Evolutionary conservation across 2,797 vertebrate species (phyloP), one percentile per base, ranked within the genome.

Genomic region (Spinus pinus): DNA sequence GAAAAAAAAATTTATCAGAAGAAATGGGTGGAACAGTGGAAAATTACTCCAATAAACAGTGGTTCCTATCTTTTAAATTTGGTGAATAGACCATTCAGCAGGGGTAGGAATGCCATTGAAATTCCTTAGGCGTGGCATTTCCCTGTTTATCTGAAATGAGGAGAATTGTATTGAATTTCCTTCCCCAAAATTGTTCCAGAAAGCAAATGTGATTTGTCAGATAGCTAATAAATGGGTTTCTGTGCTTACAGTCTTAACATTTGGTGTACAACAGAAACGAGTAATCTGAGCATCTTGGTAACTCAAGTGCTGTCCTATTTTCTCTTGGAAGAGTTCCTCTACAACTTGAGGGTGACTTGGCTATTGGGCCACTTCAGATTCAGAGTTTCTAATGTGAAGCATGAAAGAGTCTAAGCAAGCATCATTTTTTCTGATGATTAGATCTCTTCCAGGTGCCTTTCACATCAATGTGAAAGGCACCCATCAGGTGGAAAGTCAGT

Each of bases 101-200:
- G 90, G 72, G 54, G 50, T 23, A 91, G 51, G 73, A 93, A 93
- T 84, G 80, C 77, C 54, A 91, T 58, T 95, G 86, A 91, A 95
- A 88, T 90, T 72, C 86, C 56, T 65, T 86, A 95, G 93, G 92
- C 6, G 86, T 95, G 93, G 88, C 78, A 80, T 92, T 96, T 96
- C 90, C 92, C 74, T 77, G 51, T 73, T 86, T 71, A 92, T 66
- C 81, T 90, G 86, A 88, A 88, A 82, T 82, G 12, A 84, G 73
- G 82, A 90, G 82, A 88, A 79, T 93, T 86, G 67, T 88, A 87
- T 88, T 88, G n/a, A 64, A 92, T 95, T 95, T 95, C 93, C 90
- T 92, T 92, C 88, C 88, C 83, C 0, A 0, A 84, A 90, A 58
- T 61, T 86, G 56, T 92, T 95, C 70, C 88, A 88, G 70, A 90